These are phyloP conservation scores for fruit fly (Drosophila melanogaster) DNA, from an alignment of 1,140 invertebrate species.

Conservation along the genomic window Release_6_plus_ISO1_MT NT_037436.4:12311001-12311500, in stretches of 20 bases:
- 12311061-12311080: constrained; percentile 51
- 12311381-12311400: constrained; percentile 48
- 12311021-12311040: constrained; percentile 2
- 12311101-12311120: constrained; percentile 74
- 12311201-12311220: constrained; percentile 58
- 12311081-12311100: constrained; percentile 51
- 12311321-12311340: constrained; percentile 83
- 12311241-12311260: constrained; percentile 33
- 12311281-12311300: constrained; percentile 39
- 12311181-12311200: constrained; percentile 83
- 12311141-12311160: constrained; percentile 84
- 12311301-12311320: constrained; percentile 81
- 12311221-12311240: constrained; percentile 37
- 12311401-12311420: constrained; percentile 24
- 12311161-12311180: constrained; percentile 84
- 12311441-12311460: constrained; percentile 22
- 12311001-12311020: background rate
- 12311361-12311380: constrained; percentile 67
- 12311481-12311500: too few species aligned
- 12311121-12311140: constrained; percentile 79
- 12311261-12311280: constrained; percentile 1
- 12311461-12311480: constrained; percentile 20
- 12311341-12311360: constrained; percentile 76
- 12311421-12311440: constrained; percentile 24
- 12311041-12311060: constrained; percentile 53